Conservation (phyloP, 2,797 vertebrate species). For the Falco berigora region DNA sequence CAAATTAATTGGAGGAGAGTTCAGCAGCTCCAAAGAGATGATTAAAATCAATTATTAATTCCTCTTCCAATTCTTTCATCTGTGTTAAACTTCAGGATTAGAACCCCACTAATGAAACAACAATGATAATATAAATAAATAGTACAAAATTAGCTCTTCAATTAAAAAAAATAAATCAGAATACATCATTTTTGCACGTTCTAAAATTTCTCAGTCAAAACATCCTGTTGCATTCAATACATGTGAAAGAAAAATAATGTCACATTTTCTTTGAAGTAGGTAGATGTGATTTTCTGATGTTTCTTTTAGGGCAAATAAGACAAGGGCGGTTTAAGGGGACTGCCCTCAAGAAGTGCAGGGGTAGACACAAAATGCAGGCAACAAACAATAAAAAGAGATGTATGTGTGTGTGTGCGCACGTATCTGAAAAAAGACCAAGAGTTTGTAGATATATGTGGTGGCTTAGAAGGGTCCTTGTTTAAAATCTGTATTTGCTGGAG, state of each 20-base stretch:
- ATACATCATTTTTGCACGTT: not conserved
- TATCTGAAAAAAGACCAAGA: not conserved
- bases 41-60: constrained; percentile 44
- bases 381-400: not conserved
- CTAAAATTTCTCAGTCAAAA: not conserved
- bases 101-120: not conserved
- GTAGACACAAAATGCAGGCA: not conserved
- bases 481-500: not conserved
- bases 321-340: not conserved
- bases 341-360: not conserved
- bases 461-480: constrained; percentile 12
- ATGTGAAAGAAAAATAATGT: not conserved
- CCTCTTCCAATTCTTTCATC: not conserved
- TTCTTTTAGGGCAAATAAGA: not conserved
- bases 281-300: not conserved
- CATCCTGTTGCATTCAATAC: not conserved
- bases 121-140: not conserved
- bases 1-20: constrained; percentile 39
- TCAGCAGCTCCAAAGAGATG: constrained; percentile 36
- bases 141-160: not conserved
- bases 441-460: not conserved
- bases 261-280: not conserved
- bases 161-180: not conserved
- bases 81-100: not conserved
- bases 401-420: not conserved